Conservation (phyloP, 2,113 vertebrate species). For the Protomyctophum bolini region DNA sequence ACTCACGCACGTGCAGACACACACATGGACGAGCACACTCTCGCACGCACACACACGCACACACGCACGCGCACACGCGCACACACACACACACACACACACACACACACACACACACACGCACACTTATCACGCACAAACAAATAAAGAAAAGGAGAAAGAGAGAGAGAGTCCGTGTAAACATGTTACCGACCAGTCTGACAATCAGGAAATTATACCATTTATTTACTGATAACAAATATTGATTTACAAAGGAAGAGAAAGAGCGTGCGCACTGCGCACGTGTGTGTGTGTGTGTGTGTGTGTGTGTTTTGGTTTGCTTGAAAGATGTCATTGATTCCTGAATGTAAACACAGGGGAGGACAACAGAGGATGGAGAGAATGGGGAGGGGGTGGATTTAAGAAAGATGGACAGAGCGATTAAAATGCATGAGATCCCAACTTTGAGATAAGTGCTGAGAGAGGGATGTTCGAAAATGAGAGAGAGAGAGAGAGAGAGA, state of each 20-base stretch:
- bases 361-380: constrained; percentile 37
- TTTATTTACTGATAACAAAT: constrained; percentile 81
- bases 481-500: constrained; percentile 18
- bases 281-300: neutral
- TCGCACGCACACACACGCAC: too few relatives aligned
- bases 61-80: too few relatives aligned
- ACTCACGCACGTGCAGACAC: too few relatives aligned
- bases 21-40: too few relatives aligned
- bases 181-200: constrained; percentile 69
- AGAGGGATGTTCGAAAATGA: constrained; percentile 55
- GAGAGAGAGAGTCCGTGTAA: constrained; percentile 33
- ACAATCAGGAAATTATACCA: constrained; percentile 76
- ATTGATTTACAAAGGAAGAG: constrained; percentile 73
- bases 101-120: too few relatives aligned
- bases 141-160: too few relatives aligned
- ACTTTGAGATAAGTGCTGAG: constrained; percentile 72
- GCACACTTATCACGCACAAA: too few relatives aligned
- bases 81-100: too few relatives aligned
- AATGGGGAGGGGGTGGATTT: constrained; percentile 11
- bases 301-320: constrained; percentile 63
- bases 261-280: too few relatives aligned
- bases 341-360: constrained; percentile 60
- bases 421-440: constrained; percentile 77
- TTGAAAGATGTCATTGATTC: constrained; percentile 75
- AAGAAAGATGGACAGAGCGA: constrained; percentile 53